Evolutionary conservation across 2,888 invertebrate genomes (phyloP), one percentile per base, ranked within the genome.

Genomic region (Lithophane ornitopus): DNA sequence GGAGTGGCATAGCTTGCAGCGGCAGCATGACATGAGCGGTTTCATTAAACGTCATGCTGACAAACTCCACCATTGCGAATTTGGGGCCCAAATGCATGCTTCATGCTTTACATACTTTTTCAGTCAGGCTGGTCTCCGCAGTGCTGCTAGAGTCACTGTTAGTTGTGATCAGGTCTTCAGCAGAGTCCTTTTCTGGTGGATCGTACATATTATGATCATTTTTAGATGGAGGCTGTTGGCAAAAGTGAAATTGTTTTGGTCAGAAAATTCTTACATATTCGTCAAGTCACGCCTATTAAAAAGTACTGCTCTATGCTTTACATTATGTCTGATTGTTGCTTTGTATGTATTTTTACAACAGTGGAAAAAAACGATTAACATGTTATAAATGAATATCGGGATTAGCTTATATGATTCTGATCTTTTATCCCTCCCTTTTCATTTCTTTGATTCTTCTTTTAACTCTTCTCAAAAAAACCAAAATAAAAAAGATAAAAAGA

Each of bases 171-270:
- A 92, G 56, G 1, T 93, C 93, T 46, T 94, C 95, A 0, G 94
- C 94, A 0, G 95, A 95, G 62, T 95, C 95, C 73, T 94, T 95
- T 78, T 94, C 95, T 0, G 95, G 94, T 4, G 91, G 93, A 12
- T 95, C 95, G 73, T 92, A 92, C 56, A 90, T 86, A 79, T 89
- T 85, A 78, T 89, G 87, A 2, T 90, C 88, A 8, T 86, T 79
- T 70, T 90, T 88, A 14, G 82, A 19, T 12, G 82, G 67, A 44
- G 14, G 28, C 83, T 82, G 74, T 34, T n/a, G 26, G 22, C 1
- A 66, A 69, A 59, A 8, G 6, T 26, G 4, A 52, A 19, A 8
- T n/a, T n/a, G 4, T 54, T 19, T 39, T 54, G 9, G 28, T 54
- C 1, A 56, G 14, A 49, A 62, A 19, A 9, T 12, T 28, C 11